Evolutionary conservation across 2,113 vertebrate species (phyloP).

Genomic region (Saccopteryx bilineata): DNA sequence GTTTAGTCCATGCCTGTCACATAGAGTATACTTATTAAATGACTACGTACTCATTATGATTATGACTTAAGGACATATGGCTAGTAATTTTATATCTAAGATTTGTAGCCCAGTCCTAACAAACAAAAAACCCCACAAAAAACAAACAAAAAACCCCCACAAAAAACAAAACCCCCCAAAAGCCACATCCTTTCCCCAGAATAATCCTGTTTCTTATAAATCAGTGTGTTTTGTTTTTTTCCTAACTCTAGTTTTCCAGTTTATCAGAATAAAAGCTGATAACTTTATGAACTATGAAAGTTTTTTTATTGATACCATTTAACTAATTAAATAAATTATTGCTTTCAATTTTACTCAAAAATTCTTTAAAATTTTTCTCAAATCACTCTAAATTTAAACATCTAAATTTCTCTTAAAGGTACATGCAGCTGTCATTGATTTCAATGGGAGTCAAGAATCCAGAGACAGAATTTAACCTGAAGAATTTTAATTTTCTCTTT

Average conservation of each 20-base stretch:
- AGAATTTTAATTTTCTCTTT: slow-evolving; percentile 75
- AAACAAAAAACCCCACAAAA: not conserved
- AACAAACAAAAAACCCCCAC: not conserved
- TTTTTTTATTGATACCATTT: not conserved
- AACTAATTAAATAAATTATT: slow-evolving; percentile 44
- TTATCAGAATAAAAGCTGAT: not conserved
- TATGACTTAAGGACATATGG: not conserved
- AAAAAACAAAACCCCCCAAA: too few species aligned
- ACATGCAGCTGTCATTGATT: slow-evolving; percentile 54
- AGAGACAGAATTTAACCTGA: slow-evolving; percentile 40
- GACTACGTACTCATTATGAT: not conserved
- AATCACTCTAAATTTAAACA: slow-evolving; percentile 53
- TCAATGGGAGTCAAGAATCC: not conserved
- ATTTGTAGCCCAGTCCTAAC: not conserved
- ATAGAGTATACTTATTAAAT: not conserved
- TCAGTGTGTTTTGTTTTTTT: not conserved
- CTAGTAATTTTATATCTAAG: not conserved
- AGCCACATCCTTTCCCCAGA: not conserved
- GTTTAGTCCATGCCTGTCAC: not conserved
- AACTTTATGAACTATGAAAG: not conserved
- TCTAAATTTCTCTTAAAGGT: slow-evolving; percentile 53
- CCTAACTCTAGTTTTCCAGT: not conserved
- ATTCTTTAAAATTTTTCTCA: slow-evolving; percentile 52
- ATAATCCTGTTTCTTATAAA: not conserved
- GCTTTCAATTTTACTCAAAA: slow-evolving; percentile 65